phyloP scores from a whole-genome alignment of 1,140 invertebrate species.

The Holcopasites calliopsidis region DNA sequence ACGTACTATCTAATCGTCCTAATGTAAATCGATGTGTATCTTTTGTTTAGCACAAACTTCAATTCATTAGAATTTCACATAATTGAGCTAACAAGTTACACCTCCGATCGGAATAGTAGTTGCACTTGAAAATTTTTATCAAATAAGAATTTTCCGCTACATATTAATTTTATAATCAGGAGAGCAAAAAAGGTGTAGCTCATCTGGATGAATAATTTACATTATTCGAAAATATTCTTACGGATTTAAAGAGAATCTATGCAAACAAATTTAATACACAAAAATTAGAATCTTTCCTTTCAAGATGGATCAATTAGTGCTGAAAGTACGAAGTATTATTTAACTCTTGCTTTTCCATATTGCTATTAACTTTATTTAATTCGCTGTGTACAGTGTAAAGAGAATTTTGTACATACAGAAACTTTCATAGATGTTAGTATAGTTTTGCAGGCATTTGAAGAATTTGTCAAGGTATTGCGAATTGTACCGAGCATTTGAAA shows the following conservation, averaged over 20 bases:
- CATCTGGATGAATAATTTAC: conserved; percentile 21
- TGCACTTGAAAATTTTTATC: not conserved
- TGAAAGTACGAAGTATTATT: conserved; percentile 24
- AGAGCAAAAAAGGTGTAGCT: conserved; percentile 15
- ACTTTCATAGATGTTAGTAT: conserved; percentile 55
- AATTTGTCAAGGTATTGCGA: conserved; percentile 49
- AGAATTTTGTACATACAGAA: conserved; percentile 66
- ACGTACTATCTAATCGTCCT: conserved; percentile 23
- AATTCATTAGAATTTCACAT: not conserved
- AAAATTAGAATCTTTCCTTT: conserved; percentile 3
- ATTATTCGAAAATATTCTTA: conserved; percentile 25
- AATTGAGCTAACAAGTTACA: not conserved
- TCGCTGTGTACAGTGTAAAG: conserved; percentile 66
- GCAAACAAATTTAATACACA: not conserved
- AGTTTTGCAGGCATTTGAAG: conserved; percentile 54
- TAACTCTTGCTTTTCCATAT: conserved; percentile 26
- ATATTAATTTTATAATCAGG: conserved; percentile 19
- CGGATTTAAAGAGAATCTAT: conserved; percentile 2
- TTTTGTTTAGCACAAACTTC: not conserved
- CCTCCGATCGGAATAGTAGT: not conserved
- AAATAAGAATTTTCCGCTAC: not conserved
- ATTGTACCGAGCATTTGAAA: conserved; percentile 58
- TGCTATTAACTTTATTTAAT: conserved; percentile 39
- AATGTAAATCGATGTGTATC: conserved; percentile 19
- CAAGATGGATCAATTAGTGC: conserved; percentile 16